Base-by-base conservation (phyloP, 2,113 vertebrate genomes). In the Taurulus bubalis region DNA sequence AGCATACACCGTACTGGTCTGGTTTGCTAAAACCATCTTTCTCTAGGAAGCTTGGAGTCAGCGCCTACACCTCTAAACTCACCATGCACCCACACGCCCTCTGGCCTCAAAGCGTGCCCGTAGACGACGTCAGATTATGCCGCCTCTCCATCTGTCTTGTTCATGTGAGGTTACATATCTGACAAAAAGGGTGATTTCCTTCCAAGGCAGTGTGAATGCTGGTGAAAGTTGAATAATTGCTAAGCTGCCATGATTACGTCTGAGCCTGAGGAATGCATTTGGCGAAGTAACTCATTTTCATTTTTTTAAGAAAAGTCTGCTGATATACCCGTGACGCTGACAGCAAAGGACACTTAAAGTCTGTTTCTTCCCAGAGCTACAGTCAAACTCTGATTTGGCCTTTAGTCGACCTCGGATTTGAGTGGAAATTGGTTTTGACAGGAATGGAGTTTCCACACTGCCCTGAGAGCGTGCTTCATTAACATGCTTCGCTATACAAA, bases 351-450 rank as follows among this genome's bases (percentile, higher is more conserved):
- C 89, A 82, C 71, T 56, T 90, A 69, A 40, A 60, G 47, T 89
- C 84, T 87, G 74, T 84, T 91, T 75, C 58, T 49, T 79, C 75
- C 78, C 71, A 76, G 69, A 91, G 85, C 77, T 73, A 59, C 75
- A 65, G 72, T 83, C 69, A 77, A 62, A 87, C 74, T 87, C 59
- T 40, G 40, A 58, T 66, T 55, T 81, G 79, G 77, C 82, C 87
- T 87, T 80, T 79, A 10, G 62, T 79, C 24, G 70, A 92, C 85
- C 89, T 91, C 63, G 9, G 60, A 63, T 71, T 69, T 68, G 22
- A 85, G 80, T 22, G 8, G 83, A 89, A 90, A 92, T 88, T 82
- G 71, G 59, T 82, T 90, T 89, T 45, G 89, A 92, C 88, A 90
- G 80, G 74, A 83, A 66, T 28, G 9, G 75, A 79, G 77, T 56